Evolutionary conservation across 2,888 invertebrate species (phyloP).

Genomic region (Apodemia hepburni): DNA sequence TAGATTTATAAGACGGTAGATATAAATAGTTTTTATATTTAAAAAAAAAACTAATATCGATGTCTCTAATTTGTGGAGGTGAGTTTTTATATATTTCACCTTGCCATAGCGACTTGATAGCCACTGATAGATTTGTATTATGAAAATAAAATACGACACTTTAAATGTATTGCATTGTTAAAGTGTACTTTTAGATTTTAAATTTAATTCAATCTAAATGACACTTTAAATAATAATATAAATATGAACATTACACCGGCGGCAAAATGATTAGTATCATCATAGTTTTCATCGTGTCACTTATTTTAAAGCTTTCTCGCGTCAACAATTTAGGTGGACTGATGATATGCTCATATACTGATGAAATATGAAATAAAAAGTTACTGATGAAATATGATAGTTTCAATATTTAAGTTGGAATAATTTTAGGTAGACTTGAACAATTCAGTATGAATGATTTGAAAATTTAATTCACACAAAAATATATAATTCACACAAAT

Average conservation of each 20-base stretch:
- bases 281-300: not conserved
- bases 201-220: not conserved
- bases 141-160: not conserved
- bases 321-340: not conserved
- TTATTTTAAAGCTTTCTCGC: not conserved
- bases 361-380: not conserved
- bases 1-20: conserved; percentile 39
- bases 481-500: too few relatives aligned
- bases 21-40: conserved; percentile 39
- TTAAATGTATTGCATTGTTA: not conserved
- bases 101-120: conserved; percentile 34
- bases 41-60: conserved; percentile 42
- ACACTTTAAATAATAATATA: not conserved
- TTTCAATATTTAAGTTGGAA: too few relatives aligned
- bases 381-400: not conserved
- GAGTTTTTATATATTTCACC: conserved; percentile 44
- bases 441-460: too few relatives aligned
- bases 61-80: conserved; percentile 76
- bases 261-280: not conserved
- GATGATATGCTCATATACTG: not conserved
- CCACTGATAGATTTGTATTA: not conserved
- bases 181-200: not conserved
- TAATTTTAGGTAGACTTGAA: too few relatives aligned
- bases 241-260: not conserved
- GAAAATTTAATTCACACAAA: too few relatives aligned